Conservation (phyloP, 2,797 vertebrate genomes). For the Aldrovandia affinis region DNA sequence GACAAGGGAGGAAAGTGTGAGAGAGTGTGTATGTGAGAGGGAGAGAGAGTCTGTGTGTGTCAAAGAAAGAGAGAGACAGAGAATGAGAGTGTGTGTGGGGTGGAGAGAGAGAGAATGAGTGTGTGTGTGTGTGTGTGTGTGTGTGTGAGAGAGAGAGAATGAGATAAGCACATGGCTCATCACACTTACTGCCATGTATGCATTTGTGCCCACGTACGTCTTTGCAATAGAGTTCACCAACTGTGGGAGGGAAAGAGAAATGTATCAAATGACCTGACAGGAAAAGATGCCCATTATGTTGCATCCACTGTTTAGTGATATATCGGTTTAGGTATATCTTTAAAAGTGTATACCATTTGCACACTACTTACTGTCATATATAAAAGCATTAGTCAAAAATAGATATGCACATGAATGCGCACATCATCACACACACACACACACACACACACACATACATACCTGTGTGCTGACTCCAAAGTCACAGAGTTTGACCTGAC, state of each 20-base stretch:
- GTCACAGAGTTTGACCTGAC: slow-evolving; percentile 98
- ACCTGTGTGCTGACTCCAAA: slow-evolving; percentile 98
- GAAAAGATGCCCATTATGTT: background rate
- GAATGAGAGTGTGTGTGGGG: too few relatives aligned
- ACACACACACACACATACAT: slow-evolving; percentile 43
- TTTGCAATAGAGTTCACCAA: slow-evolving; percentile 99
- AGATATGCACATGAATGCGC: slow-evolving; percentile 1
- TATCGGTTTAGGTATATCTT: too few relatives aligned
- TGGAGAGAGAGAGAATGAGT: too few relatives aligned
- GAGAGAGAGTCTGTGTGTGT: too few relatives aligned
- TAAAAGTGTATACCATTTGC: too few relatives aligned
- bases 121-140: too few relatives aligned
- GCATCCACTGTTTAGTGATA: too few relatives aligned
- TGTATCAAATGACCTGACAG: background rate
- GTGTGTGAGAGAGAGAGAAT: background rate
- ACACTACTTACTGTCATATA: too few relatives aligned
- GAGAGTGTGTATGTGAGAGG: too few relatives aligned
- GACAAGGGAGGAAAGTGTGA: too few relatives aligned
- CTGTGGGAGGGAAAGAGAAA: slow-evolving; percentile 67
- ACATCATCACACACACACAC: slow-evolving; percentile 55
- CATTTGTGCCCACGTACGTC: slow-evolving; percentile 99
- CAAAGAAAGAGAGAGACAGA: too few relatives aligned
- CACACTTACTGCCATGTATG: slow-evolving; percentile 94
- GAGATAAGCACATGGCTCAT: background rate
- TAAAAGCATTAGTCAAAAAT: background rate